Conservation (phyloP, 2,113 vertebrate species). For the Gymnarchus niloticus region DNA sequence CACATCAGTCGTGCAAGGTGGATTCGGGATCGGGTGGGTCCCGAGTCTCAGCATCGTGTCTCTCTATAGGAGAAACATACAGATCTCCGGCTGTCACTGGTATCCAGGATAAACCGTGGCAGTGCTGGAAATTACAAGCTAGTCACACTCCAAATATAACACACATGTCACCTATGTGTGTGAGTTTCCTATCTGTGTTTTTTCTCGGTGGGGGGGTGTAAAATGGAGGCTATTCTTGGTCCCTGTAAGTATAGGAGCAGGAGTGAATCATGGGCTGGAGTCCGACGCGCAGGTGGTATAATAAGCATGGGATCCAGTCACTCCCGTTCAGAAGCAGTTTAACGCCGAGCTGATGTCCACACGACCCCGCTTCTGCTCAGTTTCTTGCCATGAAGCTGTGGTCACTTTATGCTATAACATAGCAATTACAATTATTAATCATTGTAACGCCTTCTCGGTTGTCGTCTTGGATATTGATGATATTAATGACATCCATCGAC, state of each 20-base stretch:
- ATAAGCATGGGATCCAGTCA: neutral
- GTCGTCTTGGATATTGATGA: neutral
- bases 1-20: slow-evolving; percentile 19
- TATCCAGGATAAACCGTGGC: neutral
- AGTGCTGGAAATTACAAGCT: neutral
- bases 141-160: neutral
- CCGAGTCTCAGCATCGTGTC: slow-evolving; percentile 22
- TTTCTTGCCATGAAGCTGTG: neutral
- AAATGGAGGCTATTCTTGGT: slow-evolving; percentile 40
- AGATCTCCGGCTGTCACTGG: neutral
- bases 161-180: neutral
- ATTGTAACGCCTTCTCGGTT: neutral
- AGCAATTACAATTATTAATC: neutral
- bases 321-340: neutral
- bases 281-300: slow-evolving; percentile 7
- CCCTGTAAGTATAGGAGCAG: slow-evolving; percentile 9
- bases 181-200: neutral
- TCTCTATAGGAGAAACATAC: slow-evolving; percentile 27
- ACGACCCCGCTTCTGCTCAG: neutral
- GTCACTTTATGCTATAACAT: neutral
- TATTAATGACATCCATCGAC: neutral
- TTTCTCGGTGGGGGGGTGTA: slow-evolving; percentile 20
- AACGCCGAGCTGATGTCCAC: neutral
- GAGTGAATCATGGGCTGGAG: slow-evolving; percentile 37
- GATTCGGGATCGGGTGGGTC: slow-evolving; percentile 25